Percentiles rank a stretch among this genome's conserved stretches.
Conservation (phyloP, 2,113 vertebrate genomes). For the Setophaga petechia region DNA sequence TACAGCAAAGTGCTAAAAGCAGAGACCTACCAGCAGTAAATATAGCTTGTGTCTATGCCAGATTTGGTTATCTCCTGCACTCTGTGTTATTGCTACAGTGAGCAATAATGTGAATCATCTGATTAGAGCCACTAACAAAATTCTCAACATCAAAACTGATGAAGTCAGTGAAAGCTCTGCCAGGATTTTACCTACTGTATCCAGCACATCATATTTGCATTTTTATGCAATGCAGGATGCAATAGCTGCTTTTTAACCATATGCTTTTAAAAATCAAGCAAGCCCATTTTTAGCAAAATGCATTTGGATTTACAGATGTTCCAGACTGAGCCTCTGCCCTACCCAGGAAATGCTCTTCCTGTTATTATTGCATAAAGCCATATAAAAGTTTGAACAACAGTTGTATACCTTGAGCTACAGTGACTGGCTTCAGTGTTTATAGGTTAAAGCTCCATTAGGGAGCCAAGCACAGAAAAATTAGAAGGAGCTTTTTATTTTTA, state of each 20-base stretch:
- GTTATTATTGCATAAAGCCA: neutral
- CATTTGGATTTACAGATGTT: constrained; percentile 18
- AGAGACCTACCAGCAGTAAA: constrained; percentile 25
- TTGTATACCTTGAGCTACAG: neutral
- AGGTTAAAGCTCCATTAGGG: constrained; percentile 22
- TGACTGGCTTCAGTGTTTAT: neutral
- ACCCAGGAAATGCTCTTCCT: neutral
- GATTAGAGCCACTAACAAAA: constrained; percentile 43
- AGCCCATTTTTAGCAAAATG: neutral
- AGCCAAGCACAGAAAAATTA: constrained; percentile 16
- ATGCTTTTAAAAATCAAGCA: neutral
- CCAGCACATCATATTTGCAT: neutral
- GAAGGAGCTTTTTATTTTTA: constrained; percentile 3
- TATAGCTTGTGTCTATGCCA: neutral
- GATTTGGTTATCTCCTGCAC: constrained; percentile 23
- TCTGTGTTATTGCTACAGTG: constrained; percentile 41
- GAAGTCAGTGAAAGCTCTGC: constrained; percentile 32
- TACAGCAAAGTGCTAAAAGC: constrained; percentile 30
- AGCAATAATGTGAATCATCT: constrained; percentile 56
- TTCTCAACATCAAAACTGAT: constrained; percentile 23
- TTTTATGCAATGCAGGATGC: neutral
- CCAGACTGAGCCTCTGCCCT: neutral
- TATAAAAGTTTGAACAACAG: neutral
- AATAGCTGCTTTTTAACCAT: neutral
- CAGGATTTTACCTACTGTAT: constrained; percentile 30